Conservation (phyloP, 2,888 invertebrate genomes). For the Netelia virgata region DNA sequence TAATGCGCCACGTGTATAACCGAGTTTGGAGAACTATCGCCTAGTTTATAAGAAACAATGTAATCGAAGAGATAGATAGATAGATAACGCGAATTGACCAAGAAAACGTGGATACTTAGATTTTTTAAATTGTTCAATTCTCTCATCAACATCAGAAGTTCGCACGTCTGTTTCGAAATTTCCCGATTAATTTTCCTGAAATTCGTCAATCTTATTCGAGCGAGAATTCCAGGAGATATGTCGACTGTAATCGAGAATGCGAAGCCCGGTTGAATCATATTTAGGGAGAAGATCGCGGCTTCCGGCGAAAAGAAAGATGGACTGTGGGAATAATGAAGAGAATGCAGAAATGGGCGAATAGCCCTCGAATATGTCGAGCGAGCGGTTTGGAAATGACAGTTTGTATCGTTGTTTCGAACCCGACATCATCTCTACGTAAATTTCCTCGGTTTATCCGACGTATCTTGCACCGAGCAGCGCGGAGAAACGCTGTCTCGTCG, state of each 20-base stretch:
- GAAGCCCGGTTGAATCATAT: no score
- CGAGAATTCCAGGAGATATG: no score
- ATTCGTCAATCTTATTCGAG: no score
- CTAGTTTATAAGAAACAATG: slow-evolving; percentile 14
- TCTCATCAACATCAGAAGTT: no score
- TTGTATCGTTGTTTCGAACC: slow-evolving; percentile 17
- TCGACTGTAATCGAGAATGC: no score
- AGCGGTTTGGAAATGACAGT: not conserved
- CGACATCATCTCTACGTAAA: not conserved
- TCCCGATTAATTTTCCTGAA: no score
- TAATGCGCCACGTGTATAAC: not conserved
- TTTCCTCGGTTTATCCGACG: not conserved
- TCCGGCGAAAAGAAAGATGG: no score
- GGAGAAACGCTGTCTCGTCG: not conserved
- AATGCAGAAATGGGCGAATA: not conserved
- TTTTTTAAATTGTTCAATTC: no score
- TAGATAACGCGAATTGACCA: not conserved
- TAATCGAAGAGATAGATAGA: not conserved
- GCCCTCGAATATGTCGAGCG: not conserved
- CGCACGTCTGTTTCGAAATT: no score
- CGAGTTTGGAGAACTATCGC: not conserved
- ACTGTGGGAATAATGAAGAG: no score
- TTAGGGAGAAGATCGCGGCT: no score
- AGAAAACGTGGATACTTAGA: no score
- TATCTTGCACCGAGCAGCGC: not conserved